Base-by-base conservation (phyloP, 2,888 invertebrate genomes). In the Oscheius onirici region DNA sequence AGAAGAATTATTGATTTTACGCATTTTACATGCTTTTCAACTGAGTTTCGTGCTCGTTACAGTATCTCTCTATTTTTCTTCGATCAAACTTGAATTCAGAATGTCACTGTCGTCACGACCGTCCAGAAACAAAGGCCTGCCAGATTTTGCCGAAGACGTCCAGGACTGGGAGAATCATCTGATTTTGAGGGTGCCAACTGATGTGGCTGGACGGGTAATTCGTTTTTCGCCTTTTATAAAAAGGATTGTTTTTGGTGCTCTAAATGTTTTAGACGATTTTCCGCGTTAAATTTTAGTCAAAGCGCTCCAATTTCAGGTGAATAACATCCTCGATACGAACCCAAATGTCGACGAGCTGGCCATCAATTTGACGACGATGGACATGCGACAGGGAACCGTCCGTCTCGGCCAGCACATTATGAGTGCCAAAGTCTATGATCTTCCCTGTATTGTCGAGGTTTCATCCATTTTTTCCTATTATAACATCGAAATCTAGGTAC, bases 401-500 rank as follows among this genome's bases (percentile, higher is more conserved):
- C 74, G 77, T 17, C 58, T 86, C 24, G 84, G 82, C 44, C 71
- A 83, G 49, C 74, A 79, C 34, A 49, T 79, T 2, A 63, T 86
- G 60, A 72, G 69, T 17, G 84, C 80, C 51, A 83, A 79, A 58
- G 61, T 85, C n/a, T 74, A 85, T 52, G 86, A 86, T 75, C 69
- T 86, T 60, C 86, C 86, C 8, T 84, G 84, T 41, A 71, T 86
- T 40, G 77, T 76, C 22, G 86, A 86, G 75, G 84, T 86, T 28
- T 22, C 24, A 34, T 34, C 34, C 8, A 8, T 34, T 34, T 34
- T 34, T 34, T 34, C 8, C 46, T 46, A 17, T 13, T 20, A 5
- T 13, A 26, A 24, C 49, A n/a, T 34, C 26, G 15, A 20, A 28
- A 34, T 76, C 73, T 66, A 99, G 89, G 93, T 95, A 0, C 89